Evolutionary conservation across 2,888 invertebrate genomes (phyloP).

Genomic region (Eupithecia subumbrata): DNA sequence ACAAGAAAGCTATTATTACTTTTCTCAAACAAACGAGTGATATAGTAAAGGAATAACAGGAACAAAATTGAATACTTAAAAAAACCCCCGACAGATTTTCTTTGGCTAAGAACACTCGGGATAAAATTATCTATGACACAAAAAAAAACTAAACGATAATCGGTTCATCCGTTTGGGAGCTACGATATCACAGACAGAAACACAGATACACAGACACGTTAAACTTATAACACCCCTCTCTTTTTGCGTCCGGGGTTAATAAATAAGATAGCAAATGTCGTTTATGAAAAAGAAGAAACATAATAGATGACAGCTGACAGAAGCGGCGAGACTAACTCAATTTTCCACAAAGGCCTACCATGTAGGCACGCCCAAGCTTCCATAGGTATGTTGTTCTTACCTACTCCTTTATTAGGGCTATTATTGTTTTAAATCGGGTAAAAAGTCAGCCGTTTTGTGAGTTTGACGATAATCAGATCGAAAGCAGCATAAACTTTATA

Average conservation of each 20-base stretch:
- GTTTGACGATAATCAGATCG: neutral
- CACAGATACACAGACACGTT: no score
- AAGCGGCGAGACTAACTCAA: conserved; percentile 27
- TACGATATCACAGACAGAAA: no score
- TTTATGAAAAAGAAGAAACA: conserved; percentile 14
- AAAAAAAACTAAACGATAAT: no score
- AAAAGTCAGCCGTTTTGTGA: neutral
- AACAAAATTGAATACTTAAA: no score
- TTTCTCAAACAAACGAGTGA: neutral
- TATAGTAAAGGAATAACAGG: neutral
- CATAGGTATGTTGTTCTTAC: conserved; percentile 12
- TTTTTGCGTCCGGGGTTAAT: no score
- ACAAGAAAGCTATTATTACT: neutral
- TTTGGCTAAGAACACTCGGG: no score
- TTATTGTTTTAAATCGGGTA: neutral
- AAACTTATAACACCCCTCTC: no score
- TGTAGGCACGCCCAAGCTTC: conserved; percentile 12
- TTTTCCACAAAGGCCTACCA: conserved; percentile 23
- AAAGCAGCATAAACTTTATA: neutral
- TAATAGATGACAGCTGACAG: conserved; percentile 11
- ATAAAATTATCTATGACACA: no score
- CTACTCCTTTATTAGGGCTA: neutral
- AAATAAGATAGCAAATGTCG: neutral
- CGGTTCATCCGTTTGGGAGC: no score
- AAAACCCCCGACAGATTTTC: no score